Evolutionary conservation across 1,140 invertebrate genomes (phyloP), one percentile per base, ranked within the genome.

Genomic region (Orchestia grillus): DNA sequence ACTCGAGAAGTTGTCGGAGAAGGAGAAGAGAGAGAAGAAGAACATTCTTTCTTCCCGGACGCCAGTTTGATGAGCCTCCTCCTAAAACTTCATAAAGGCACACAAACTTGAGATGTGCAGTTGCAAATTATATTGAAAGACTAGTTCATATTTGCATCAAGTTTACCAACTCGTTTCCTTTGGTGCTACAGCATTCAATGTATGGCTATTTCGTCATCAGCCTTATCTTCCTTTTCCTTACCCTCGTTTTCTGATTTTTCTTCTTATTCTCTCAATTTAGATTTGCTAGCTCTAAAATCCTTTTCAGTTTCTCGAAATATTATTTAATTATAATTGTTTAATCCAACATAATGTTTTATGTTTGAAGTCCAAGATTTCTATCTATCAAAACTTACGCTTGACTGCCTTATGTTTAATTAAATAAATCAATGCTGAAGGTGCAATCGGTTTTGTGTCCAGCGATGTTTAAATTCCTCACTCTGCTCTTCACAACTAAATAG

Each of bases 1-100:
- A 91, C 96, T 16, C 96, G 62, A 91, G 87, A 91, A 88, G 96
- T 53, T 40, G 96, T 87, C 28, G 90, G 87, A 45, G 96, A 96
- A 62, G 96, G 96, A 87, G 96, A 96, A 91, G 87, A 43, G 87
- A 91, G 47, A 96, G 77, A 91, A 96, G 96, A 43, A 87, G 90
- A 91, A 44, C 43, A 42, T 44, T 94, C 92, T 45, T 94, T 88
- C 87, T 96, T 92, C 87, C 43, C 77, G 3, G 96, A 96, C 96
- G 96, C 96, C 95, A 96, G 87, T 45, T 91, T 96, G 87, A 77
- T 77, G 62, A 77, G 62, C 62, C 62, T 3, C 62, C 62, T 77
- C 62, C 62, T 77, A 77, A 3, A 77, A 77, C 11, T 77, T 77
- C 62, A 77, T 77, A 36, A 77, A 77, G 62, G 62, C 62, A 77